Conservation (phyloP, 2,888 invertebrate genomes). For the Atethmia centrago region DNA sequence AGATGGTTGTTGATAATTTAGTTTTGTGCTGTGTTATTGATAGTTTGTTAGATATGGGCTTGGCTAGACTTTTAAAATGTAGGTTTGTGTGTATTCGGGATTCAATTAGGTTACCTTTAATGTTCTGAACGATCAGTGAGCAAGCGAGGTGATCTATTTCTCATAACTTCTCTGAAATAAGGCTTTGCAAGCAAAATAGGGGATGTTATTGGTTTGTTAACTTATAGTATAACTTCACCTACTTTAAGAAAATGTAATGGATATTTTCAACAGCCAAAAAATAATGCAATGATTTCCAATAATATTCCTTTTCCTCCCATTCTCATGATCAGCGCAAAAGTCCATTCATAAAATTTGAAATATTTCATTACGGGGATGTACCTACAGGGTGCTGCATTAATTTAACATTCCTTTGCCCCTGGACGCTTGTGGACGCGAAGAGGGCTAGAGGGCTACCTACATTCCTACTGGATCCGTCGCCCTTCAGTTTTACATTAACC, state of each 20-base stretch:
- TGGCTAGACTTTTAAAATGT: no score
- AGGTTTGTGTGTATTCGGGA: background rate
- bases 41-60: background rate
- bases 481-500: constrained; percentile 28
- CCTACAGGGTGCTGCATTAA: constrained; percentile 50
- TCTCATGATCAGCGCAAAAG: background rate
- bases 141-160: background rate
- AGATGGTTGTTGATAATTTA: background rate
- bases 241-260: background rate
- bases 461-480: constrained; percentile 36
- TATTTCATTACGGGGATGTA: constrained; percentile 53
- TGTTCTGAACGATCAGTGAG: background rate
- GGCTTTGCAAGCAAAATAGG: background rate
- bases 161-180: background rate
- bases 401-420: constrained; percentile 59
- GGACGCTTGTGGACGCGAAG: constrained; percentile 25
- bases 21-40: background rate
- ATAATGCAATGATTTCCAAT: background rate
- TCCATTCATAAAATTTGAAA: constrained; percentile 36
- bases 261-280: background rate
- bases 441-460: constrained; percentile 17
- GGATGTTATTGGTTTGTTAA: background rate
- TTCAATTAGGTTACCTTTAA: background rate
- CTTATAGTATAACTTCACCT: background rate
- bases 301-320: background rate